Conservation (phyloP, 2,113 vertebrate genomes). For the Podarcis cretensis region DNA sequence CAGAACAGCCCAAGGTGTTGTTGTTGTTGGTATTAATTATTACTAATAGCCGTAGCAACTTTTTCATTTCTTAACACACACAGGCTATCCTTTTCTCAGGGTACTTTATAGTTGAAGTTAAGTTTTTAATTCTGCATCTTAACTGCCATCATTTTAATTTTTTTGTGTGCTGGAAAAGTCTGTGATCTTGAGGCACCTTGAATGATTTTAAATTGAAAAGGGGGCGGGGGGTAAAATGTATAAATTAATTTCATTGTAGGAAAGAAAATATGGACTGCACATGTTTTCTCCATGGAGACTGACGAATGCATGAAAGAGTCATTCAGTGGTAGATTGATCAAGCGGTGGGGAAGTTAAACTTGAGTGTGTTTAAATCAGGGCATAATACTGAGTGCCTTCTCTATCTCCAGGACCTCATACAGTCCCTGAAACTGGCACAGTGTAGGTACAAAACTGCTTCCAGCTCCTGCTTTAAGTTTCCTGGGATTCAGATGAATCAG, state of each 20-base stretch:
- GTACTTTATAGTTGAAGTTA: neutral
- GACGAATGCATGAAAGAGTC: neutral
- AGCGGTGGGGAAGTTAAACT: neutral
- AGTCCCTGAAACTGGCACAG: neutral
- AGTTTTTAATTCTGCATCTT: neutral
- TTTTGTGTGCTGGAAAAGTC: neutral
- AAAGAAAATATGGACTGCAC: neutral
- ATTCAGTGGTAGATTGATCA: neutral
- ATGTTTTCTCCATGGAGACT: neutral
- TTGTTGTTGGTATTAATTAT: neutral
- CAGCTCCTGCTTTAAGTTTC: neutral
- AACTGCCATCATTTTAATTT: neutral
- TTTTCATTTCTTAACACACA: neutral
- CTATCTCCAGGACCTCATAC: neutral
- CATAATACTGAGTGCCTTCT: neutral
- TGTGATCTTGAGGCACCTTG: neutral
- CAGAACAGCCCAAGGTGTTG: neutral
- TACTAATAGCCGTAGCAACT: neutral
- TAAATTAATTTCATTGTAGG: neutral
- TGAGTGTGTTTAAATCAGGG: neutral
- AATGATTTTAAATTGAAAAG: neutral
- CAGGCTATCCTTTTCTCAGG: neutral
- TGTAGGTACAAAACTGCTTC: neutral
- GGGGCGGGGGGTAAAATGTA: neutral
- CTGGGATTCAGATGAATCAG: neutral